Percentiles rank a stretch among this genome's conserved stretches.
Evolutionary conservation across 2,797 vertebrate genomes (phyloP).

Genomic region (Anisognathus igniventris): DNA sequence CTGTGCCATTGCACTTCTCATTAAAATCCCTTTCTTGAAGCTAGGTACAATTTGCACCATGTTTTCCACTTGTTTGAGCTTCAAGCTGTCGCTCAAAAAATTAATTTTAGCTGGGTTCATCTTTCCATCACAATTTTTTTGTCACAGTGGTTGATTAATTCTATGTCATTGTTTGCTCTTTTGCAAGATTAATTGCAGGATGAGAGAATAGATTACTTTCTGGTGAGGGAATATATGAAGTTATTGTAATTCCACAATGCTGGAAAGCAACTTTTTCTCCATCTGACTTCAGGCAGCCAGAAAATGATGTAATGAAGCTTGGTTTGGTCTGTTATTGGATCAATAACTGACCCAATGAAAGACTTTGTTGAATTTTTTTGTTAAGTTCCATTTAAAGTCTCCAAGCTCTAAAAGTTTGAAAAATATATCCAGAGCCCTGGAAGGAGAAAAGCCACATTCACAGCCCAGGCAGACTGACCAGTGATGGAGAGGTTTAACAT

Average conservation of each 20-base stretch:
- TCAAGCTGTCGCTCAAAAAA: conserved; percentile 50
- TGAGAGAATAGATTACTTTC: conserved; percentile 30
- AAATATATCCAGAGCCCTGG: background rate
- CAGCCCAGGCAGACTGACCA: background rate
- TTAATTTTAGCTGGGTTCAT: conserved; percentile 58
- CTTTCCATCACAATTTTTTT: conserved; percentile 57
- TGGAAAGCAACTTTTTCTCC: background rate
- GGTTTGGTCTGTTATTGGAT: background rate
- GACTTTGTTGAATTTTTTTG: background rate
- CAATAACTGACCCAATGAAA: background rate
- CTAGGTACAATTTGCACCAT: conserved; percentile 30
- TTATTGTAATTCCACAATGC: background rate
- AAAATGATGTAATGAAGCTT: background rate
- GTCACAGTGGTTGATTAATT: conserved; percentile 62
- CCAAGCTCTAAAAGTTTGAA: background rate
- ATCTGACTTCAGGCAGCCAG: background rate
- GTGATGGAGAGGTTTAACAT: fast-evolving
- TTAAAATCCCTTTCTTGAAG: conserved; percentile 41
- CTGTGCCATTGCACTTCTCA: conserved; percentile 17
- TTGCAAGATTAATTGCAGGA: conserved; percentile 64
- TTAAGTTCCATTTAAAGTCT: background rate
- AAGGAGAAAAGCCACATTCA: background rate
- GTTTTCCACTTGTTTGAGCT: conserved; percentile 57
- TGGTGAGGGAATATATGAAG: background rate
- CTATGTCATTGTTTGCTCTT: conserved; percentile 53